A percentile compares a stretch with the other conserved stretches of the same genome.
These are phyloP conservation scores for Thereuonema tuberculata DNA, from an alignment of 1,140 invertebrate genomes.

Conservation along the genomic window DNA sequence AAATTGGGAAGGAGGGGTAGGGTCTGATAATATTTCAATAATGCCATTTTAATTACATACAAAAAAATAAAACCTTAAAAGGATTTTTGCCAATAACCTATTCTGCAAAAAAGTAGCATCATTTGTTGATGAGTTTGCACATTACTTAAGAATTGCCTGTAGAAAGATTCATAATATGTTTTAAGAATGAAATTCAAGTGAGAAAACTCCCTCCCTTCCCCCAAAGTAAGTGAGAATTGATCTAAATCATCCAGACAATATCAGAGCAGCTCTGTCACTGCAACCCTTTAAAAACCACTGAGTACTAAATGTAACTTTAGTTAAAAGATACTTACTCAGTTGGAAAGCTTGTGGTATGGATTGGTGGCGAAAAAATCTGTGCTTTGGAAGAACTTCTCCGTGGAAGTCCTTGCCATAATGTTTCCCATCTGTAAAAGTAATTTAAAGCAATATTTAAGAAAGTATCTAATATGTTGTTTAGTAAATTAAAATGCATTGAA, in stretches of 20 bases:
- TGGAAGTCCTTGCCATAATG: constrained; percentile 59
- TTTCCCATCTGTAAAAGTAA: constrained; percentile 48
- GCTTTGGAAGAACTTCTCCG: constrained; percentile 29
- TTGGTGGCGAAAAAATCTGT: constrained; percentile 57
- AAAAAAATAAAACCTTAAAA: too few species aligned
- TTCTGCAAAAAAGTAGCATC: too few species aligned
- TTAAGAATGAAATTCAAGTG: background rate
- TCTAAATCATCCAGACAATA: too few species aligned
- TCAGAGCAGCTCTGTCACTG: background rate
- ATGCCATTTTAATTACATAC: too few species aligned
- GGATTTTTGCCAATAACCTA: too few species aligned
- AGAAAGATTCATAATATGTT: background rate
- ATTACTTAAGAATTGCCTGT: background rate
- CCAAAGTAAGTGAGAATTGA: too few species aligned
- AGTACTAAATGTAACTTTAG: background rate
- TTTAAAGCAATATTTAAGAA: background rate
- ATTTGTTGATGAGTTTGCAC: too few species aligned
- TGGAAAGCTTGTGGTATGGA: constrained; percentile 43
- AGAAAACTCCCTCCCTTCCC: too few species aligned
- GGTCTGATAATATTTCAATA: too few species aligned
- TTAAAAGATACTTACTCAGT: constrained; percentile 44
- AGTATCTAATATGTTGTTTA: background rate
- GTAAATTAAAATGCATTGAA: background rate
- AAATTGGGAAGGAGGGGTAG: too few species aligned
- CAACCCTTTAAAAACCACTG: background rate